Evolutionary conservation across 2,797 vertebrate species (phyloP), one percentile per base, ranked within the genome.

Genomic region (Anabas testudineus): DNA sequence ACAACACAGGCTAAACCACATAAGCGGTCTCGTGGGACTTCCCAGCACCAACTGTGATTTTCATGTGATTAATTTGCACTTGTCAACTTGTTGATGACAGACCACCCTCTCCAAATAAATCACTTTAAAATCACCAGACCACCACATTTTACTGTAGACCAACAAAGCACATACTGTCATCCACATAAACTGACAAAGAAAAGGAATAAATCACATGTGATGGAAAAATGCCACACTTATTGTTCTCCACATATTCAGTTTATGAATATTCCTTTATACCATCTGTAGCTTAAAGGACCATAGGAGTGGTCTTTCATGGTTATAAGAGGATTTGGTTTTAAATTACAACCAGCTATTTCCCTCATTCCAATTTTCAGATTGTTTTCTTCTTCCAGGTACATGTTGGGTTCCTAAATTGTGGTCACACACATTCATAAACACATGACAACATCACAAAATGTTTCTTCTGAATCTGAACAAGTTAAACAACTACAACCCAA

Each of bases 1-100:
- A 42, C 83, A 90, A 80, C 85, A 68, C 67, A 18, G 61, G 21
- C 60, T 57, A 55, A 78, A 87, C 70, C 87, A 75, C 84, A 84
- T 43, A 76, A 76, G 56, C 72, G 59, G 71, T 52, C 42, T 59
- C 65, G 15, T 2, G 87, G 91, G 87, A 88, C 83, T 88, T 91
- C 86, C 92, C 91, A 54, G 62, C 43, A 64, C 85, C 54, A 68
- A 52, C 78, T 52, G 59, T 49, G 76, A 86, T 71, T 71, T 74
- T 68, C 41, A 67, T 67, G 49, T 72, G 61, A 82, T 87, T 76
- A 52, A 83, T 84, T 78, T 76, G 46, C 5, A 6, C 78, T 84
- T 67, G 78, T 67, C 52, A 68, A 42, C 46, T 32, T 39, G 61
- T 37, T 80, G 80, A 87, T 80, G 75, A 74, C 71, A 73, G 76